A percentile compares a stretch with the other conserved stretches of the same genome.
phyloP scores from a whole-genome alignment of 1,140 invertebrate species.

The Wasmannia auropunctata region DNA sequence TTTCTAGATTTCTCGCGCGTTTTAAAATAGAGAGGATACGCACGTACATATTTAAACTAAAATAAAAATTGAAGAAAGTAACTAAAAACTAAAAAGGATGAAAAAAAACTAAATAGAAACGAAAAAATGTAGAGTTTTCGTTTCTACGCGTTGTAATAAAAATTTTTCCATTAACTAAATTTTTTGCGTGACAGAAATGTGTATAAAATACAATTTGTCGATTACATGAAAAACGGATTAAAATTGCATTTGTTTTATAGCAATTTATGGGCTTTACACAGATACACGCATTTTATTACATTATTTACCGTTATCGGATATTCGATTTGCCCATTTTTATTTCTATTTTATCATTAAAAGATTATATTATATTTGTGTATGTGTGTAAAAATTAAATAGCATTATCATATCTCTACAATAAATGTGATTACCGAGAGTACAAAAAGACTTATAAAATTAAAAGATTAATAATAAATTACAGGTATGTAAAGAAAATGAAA shows the following conservation, averaged over 20 bases:
- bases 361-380: not conserved
- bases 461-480: not conserved
- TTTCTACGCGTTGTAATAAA: not conserved
- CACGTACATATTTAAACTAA: not conserved
- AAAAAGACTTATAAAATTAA: not conserved
- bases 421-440: not conserved
- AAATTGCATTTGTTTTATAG: slow-evolving; percentile 5
- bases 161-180: slow-evolving; percentile 35
- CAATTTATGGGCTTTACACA: not conserved
- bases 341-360: not conserved
- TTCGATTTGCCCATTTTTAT: not conserved
- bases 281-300: not conserved
- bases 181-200: not conserved
- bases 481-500: not conserved
- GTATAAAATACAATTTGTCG: slow-evolving; percentile 16
- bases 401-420: not conserved
- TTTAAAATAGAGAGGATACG: not conserved
- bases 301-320: slow-evolving; percentile 10
- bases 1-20: not conserved
- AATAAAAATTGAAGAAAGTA: slow-evolving; percentile 6
- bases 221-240: not conserved
- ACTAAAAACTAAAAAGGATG: not conserved
- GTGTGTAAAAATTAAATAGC: not conserved
- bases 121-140: not conserved
- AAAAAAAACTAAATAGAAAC: slow-evolving; percentile 10